These are phyloP conservation scores for Apoda limacodes DNA, from an alignment of 2,888 invertebrate species.

Conservation along the genomic window DNA sequence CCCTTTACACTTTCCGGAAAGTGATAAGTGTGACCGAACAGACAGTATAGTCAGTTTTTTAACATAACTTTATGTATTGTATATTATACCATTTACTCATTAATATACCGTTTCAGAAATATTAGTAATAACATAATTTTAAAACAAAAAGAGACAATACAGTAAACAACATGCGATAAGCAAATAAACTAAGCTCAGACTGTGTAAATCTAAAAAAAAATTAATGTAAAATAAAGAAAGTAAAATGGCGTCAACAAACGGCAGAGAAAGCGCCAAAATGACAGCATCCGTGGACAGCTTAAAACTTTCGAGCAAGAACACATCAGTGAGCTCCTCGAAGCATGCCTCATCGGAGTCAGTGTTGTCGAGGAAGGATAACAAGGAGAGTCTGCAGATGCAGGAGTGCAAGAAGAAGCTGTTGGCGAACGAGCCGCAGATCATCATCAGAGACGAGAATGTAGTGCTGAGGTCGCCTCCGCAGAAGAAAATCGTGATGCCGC, in stretches of 20 bases:
- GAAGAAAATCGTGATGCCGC: constrained; percentile 63
- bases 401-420: constrained; percentile 61
- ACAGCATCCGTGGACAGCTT: constrained; percentile 60
- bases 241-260: constrained; percentile 62
- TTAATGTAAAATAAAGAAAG: no score
- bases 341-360: constrained; percentile 63
- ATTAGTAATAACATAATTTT: no score
- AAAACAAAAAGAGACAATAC: no score
- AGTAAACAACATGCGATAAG: no score
- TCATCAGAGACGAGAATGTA: constrained; percentile 61
- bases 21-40: no score
- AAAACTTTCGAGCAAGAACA: constrained; percentile 56
- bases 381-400: constrained; percentile 58
- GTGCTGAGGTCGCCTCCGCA: constrained; percentile 57
- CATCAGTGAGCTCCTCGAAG: constrained; percentile 50
- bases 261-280: constrained; percentile 53
- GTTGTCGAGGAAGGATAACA: constrained; percentile 55
- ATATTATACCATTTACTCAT: no score
- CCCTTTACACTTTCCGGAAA: no score
- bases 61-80: no score
- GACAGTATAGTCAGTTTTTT: no score
- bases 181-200: no score
- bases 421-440: constrained; percentile 60
- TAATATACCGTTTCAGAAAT: no score
- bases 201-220: no score